Evolutionary conservation across 2,888 invertebrate species (phyloP).

Genomic region (Hirtodrosophila trivittata): DNA sequence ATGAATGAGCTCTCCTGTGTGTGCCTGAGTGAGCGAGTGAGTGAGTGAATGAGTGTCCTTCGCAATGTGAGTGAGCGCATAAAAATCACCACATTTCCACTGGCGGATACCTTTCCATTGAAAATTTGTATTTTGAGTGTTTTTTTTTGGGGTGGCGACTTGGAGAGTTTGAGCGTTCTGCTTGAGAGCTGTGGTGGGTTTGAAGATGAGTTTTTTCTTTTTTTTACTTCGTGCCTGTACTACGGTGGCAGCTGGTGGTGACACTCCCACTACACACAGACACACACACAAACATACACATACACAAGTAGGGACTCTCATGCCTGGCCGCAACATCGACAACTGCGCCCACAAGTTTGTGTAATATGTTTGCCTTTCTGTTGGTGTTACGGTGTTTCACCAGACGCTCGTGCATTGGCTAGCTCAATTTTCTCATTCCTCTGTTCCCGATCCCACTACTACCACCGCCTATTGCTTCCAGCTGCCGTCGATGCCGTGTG

Average conservation of each 20-base stretch:
- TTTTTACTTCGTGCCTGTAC: conserved; percentile 34
- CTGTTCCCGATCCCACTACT: background rate
- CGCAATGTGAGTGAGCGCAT: conserved; percentile 43
- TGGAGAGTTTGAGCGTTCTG: conserved; percentile 32
- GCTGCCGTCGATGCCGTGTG: conserved; percentile 36
- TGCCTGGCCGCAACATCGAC: conserved; percentile 73
- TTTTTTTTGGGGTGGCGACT: conserved; percentile 59
- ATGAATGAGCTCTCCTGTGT: conserved; percentile 37
- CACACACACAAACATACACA: conserved; percentile 7
- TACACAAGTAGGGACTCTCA: conserved; percentile 21
- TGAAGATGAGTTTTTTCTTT: conserved; percentile 43
- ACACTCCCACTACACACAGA: conserved; percentile 69
- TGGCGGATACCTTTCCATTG: conserved; percentile 57
- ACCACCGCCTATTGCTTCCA: conserved; percentile 7
- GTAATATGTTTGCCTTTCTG: conserved; percentile 50
- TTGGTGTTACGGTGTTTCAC: conserved; percentile 41
- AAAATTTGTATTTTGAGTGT: conserved; percentile 67
- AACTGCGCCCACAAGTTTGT: conserved; percentile 80
- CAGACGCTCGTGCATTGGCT: conserved; percentile 61
- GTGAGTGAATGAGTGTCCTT: conserved; percentile 30
- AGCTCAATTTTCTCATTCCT: conserved; percentile 17
- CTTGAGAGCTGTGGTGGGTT: conserved; percentile 60
- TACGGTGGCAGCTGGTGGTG: conserved; percentile 54
- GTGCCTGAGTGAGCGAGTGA: conserved; percentile 6
- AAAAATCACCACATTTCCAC: conserved; percentile 53